Evolutionary conservation across 2,888 invertebrate species (phyloP), one percentile per base, ranked within the genome.

Genomic region (Cerastis rubricosa): DNA sequence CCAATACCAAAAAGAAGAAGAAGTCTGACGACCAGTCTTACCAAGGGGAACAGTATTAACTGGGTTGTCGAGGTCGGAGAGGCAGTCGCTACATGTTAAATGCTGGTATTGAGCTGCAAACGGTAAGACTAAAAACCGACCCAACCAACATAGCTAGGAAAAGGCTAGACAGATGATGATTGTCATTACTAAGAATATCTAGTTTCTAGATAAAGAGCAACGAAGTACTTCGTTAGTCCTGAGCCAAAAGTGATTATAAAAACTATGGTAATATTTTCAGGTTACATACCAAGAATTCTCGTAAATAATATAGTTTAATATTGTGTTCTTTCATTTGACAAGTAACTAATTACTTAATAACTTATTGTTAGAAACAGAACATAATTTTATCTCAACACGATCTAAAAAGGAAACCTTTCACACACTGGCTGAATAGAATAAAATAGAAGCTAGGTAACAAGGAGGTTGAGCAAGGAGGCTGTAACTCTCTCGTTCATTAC

Each of bases 401-500:
- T 57, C 7, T 14, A 12, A 25, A 25, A 25, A 6, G 22, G 2
- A 45, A 29, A 43, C 0, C 12, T 29, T 57, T 29, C 49, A 66
- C 82, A 61, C 40, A 66, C 65, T 70, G 54, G 7, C 17, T 47
- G 51, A 77, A 70, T 29, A 65, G 25, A 45, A 67, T 66, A 70
- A 70, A 77, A 66, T 14, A 49, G n/a, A 51, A 57, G 5, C 1
- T 35, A 78, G 71, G 49, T 78, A 78, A 77, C 49, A 64, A 64
- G 43, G 43, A 64, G 64, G 43, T 64, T 49, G 29, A 25, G 14
- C 29, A 65, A 64, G 49, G 57, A 72, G 68, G 64, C 29, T 69
- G 59, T 69, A 71, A 43, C 57, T 51, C 35, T 29, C 59, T 59
- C 81, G 64, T 84, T 84, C 49, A 69, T 80, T 76, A 76, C 80